Evolutionary conservation across 1,140 invertebrate genomes (phyloP).

Genomic region (Octopus bimaculoides): DNA sequence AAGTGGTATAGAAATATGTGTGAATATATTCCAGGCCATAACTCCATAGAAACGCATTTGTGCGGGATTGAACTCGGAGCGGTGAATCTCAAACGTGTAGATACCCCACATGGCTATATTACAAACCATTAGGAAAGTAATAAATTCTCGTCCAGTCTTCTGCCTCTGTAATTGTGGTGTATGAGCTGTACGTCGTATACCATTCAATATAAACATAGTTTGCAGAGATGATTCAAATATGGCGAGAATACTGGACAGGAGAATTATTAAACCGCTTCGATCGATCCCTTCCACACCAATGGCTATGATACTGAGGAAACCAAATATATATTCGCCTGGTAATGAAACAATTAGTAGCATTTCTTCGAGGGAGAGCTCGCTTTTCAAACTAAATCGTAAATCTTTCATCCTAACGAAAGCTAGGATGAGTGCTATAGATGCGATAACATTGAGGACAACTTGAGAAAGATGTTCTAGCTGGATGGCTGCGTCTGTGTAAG

Average conservation of each 20-base stretch:
- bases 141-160: constrained; percentile 91
- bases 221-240: constrained; percentile 86
- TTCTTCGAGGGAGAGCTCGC: constrained; percentile 75
- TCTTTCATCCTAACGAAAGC: constrained; percentile 34
- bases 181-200: constrained; percentile 74
- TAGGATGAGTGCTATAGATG: constrained; percentile 32
- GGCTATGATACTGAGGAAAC: constrained; percentile 88
- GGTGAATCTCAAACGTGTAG: constrained; percentile 45
- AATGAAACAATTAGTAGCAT: constrained; percentile 85
- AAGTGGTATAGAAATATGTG: constrained; percentile 46
- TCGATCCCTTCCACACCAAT: constrained; percentile 71
- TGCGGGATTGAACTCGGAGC: constrained; percentile 38
- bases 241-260: constrained; percentile 57
- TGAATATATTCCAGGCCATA: constrained; percentile 46
- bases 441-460: constrained; percentile 31
- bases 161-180: constrained; percentile 85
- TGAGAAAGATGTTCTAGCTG: constrained; percentile 37
- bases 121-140: constrained; percentile 91
- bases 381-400: constrained; percentile 22
- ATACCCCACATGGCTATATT: constrained; percentile 63
- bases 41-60: constrained; percentile 45
- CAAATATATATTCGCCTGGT: constrained; percentile 87
- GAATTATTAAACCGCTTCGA: constrained; percentile 29
- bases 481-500: constrained; percentile 28
- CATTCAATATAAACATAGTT: constrained; percentile 74